These are phyloP conservation scores for Pipistrellus nathusii DNA, from an alignment of 2,797 vertebrate genomes.

Conservation along the genomic window DNA sequence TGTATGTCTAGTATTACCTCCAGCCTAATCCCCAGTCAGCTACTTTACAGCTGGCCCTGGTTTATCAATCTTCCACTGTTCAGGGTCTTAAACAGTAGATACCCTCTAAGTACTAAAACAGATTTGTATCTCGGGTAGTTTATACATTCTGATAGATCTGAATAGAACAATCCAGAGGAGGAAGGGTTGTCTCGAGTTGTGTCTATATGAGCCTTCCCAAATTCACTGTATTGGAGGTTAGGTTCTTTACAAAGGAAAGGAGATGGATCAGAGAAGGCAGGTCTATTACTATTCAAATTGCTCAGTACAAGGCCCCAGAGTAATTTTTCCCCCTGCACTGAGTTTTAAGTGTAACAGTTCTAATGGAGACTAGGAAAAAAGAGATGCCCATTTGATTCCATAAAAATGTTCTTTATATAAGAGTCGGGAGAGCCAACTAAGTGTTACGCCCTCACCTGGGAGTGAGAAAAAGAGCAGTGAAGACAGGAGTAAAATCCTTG, in stretches of 20 bases:
- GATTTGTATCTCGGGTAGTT: neutral
- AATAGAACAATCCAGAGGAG: conserved; percentile 16
- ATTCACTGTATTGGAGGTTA: neutral
- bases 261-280: neutral
- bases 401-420: neutral
- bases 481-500: neutral
- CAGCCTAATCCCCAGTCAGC: neutral
- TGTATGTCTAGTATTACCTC: neutral
- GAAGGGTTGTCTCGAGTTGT: neutral
- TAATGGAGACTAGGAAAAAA: neutral
- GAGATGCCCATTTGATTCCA: neutral
- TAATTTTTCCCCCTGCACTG: neutral
- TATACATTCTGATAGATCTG: neutral
- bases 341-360: neutral
- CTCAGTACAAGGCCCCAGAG: neutral
- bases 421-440: neutral
- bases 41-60: neutral
- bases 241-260: neutral
- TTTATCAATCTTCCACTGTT: neutral
- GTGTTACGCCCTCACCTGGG: neutral
- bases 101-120: neutral
- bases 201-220: neutral
- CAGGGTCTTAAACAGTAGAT: neutral
- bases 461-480: neutral
- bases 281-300: neutral